These are phyloP conservation scores for Pelobates fuscus DNA, from an alignment of 2,113 vertebrate genomes.

Conservation along the genomic window DNA sequence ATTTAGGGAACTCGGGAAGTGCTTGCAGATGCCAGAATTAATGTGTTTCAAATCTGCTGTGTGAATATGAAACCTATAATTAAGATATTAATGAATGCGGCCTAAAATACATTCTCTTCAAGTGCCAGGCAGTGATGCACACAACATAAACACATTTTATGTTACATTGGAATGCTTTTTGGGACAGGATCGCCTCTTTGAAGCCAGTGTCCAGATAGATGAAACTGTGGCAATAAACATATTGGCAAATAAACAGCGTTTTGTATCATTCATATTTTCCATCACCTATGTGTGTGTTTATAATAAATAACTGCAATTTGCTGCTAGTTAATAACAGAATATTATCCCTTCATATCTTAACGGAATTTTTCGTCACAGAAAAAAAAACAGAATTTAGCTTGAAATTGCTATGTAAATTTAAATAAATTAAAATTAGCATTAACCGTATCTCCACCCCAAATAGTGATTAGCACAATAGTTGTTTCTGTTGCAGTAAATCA, in stretches of 20 bases:
- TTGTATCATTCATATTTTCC: neutral
- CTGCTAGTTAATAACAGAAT: neutral
- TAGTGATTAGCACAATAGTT: no score
- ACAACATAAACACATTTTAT: neutral
- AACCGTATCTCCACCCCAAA: no score
- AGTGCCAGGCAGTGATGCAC: neutral
- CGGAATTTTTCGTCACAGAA: no score
- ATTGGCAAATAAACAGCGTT: neutral
- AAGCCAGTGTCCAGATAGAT: neutral
- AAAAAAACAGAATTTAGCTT: no score
- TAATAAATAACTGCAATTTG: neutral
- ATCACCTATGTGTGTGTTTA: neutral
- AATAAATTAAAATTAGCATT: no score
- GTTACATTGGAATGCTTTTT: neutral
- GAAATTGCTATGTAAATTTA: no score
- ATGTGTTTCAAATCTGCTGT: slow-evolving; percentile 35
- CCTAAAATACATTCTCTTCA: neutral
- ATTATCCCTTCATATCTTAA: neutral
- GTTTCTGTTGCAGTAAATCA: slow-evolving; percentile 1
- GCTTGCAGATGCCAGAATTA: slow-evolving; percentile 44
- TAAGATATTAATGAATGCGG: slow-evolving; percentile 24
- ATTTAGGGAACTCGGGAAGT: slow-evolving; percentile 39
- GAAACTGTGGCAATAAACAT: neutral
- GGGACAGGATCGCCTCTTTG: neutral
- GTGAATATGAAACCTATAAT: slow-evolving; percentile 39